phyloP scores from a whole-genome alignment of 2,113 vertebrate genomes.

The Melanotaenia duboulayi region DNA sequence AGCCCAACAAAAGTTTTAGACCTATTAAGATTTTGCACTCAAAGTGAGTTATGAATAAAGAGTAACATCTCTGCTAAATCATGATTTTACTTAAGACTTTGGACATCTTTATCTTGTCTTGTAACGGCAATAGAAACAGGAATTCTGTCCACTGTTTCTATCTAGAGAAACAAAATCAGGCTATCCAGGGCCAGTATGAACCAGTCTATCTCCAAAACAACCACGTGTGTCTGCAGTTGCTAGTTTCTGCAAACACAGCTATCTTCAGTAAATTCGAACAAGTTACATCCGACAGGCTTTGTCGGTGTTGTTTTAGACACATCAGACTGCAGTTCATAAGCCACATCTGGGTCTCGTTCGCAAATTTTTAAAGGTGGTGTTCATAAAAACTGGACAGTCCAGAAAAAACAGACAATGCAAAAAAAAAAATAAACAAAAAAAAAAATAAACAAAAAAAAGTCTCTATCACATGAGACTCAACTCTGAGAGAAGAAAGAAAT shows the following conservation, averaged over 20 bases:
- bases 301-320: conserved; percentile 17
- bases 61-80: too few species aligned
- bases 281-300: conserved; percentile 21
- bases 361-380: conserved; percentile 6
- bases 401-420: conserved; percentile 6
- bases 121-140: background rate
- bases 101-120: background rate
- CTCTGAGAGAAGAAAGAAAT: background rate
- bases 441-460: background rate
- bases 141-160: conserved; percentile 13
- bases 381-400: conserved; percentile 8
- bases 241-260: conserved; percentile 33
- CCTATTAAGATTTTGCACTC: too few species aligned
- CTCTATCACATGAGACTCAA: background rate
- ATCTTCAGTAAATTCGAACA: conserved; percentile 4
- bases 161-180: conserved; percentile 31
- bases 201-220: conserved; percentile 27
- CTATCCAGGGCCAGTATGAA: conserved; percentile 25
- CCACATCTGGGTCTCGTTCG: conserved; percentile 22
- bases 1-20: too few species aligned
- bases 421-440: too few species aligned
- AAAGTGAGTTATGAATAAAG: too few species aligned
- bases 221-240: conserved; percentile 20
- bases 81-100: conserved; percentile 1
- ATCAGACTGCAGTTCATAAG: conserved; percentile 10